Percentiles rank a stretch among this genome's conserved stretches.
Conservation (phyloP, 2,797 vertebrate genomes). For the Clarias fuscus region DNA sequence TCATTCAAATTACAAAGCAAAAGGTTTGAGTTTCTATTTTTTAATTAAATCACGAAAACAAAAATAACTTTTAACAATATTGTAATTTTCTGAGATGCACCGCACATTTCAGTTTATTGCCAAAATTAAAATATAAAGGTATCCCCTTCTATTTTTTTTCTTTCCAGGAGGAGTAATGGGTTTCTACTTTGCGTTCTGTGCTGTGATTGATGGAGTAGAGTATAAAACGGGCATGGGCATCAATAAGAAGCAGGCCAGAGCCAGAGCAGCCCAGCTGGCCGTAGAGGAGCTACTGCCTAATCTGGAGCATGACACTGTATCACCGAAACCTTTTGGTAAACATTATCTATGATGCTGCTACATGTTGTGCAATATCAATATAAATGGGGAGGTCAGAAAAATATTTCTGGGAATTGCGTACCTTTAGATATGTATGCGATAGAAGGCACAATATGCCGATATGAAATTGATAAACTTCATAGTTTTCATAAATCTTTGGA, state of each 20-base stretch:
- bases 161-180: conserved; percentile 69
- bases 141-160: background rate
- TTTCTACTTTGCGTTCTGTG: conserved; percentile 91
- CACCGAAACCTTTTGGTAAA: conserved; percentile 72
- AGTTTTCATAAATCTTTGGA: background rate
- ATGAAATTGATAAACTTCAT: background rate
- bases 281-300: conserved; percentile 80
- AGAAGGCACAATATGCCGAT: background rate
- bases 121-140: background rate
- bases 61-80: no score
- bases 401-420: background rate
- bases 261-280: conserved; percentile 83
- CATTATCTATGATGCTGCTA: no score
- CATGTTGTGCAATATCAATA: background rate
- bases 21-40: no score
- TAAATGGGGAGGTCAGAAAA: background rate
- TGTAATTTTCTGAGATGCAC: no score
- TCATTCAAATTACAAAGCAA: no score
- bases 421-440: background rate
- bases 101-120: background rate
- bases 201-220: conserved; percentile 83
- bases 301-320: conserved; percentile 60
- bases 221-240: conserved; percentile 89
- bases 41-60: no score
- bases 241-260: conserved; percentile 87